Evolutionary conservation across 2,797 vertebrate species (phyloP), one percentile per base, ranked within the genome.

Genomic region (Smutsia gigantea): DNA sequence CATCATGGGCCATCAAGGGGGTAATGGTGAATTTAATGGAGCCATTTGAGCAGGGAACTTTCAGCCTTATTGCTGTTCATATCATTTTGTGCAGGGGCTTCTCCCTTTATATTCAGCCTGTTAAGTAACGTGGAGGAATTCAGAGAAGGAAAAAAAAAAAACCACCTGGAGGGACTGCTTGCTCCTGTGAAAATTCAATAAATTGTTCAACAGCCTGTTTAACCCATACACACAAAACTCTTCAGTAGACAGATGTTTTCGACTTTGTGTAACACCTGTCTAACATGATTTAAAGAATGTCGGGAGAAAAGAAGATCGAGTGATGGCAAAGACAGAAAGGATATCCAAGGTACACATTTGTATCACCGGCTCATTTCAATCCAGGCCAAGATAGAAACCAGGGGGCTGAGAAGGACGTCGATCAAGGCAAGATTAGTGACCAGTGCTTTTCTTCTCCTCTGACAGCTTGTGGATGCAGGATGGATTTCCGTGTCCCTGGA

Each of bases 371-470:
- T 93, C 87, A 71, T 96, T 97, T 77, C 74, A 21, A 5, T 75
- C 46, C 46, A 83, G 27, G 71, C 61, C 59, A 94, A 96, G 91
- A 94, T n/a, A 53, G 59, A 96, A 97, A 69, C 79, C 93, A 96
- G 87, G 57, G 87, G 85, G 79, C 87, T 94, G 89, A 97, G 90
- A 96, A 78, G 0, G 7, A 72, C 85, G 95, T 57, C 94, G 95
- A 88, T 94, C 79, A 87, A 95, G 97, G 97, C 84, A 95, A 97
- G 96, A 95, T 97, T 94, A 97, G 95, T 94, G 93, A 82, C 94
- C 89, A 63, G 72, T 59, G 93, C 89, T 97, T 97, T 97, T 96
- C 94, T 96, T 97, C 89, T 93, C 78, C 37, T 68, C 79, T 96
- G 96, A 97, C 96, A 97, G 94, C 81, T 93, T 88, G 46, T n/a